Base-by-base conservation (phyloP, 2,113 vertebrate species). In the Hippopotamus amphibius region DNA sequence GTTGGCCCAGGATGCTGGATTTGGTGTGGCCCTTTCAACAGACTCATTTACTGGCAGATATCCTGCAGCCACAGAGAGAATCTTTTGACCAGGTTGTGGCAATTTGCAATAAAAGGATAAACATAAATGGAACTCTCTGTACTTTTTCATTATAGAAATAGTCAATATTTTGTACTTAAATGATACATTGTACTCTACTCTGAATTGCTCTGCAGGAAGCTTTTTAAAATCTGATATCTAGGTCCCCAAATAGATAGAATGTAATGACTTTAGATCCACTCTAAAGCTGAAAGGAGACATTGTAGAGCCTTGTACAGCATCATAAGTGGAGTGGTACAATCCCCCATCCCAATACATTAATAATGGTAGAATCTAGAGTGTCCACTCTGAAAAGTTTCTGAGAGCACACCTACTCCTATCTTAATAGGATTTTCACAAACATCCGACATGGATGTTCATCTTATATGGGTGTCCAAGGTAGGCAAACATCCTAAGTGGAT, bases 11-110 rank as follows among this genome's bases (percentile, higher is more conserved):
- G 5, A 48, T 72, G 57, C 84, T 92, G 92, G 22, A 46, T 79
- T 95, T 97, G 93, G 92, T 97, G 92, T 96, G 95, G 95, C 84
- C 91, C 94, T 97, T 97, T 97, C 92, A 96, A 85, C 84, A 97
- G 90, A 93, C 92, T 97, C 95, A 90, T 80, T 91, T 82, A 6
- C 77, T 97, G 97, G 96, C 97, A 88, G 74, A 76, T 96, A 46
- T 90, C 90, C 95, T 30, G 41, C 55, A 10, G 87, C 96, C 96
- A 85, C 96, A 96, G 90, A 87, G 53, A 92, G 57, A 59, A 80
- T 55, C 95, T 96, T 94, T 93, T 97, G 28, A 96, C 92, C 94
- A 96, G 90, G 95, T 98, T 97, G 89, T 80, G 71, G 94, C 57
- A 95, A 95, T 97, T 96, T 97, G 66, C 80, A 97, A 97, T 96